Evolutionary conservation across 1,140 invertebrate genomes (phyloP).

Genomic region (Drosophila eugracilis): DNA sequence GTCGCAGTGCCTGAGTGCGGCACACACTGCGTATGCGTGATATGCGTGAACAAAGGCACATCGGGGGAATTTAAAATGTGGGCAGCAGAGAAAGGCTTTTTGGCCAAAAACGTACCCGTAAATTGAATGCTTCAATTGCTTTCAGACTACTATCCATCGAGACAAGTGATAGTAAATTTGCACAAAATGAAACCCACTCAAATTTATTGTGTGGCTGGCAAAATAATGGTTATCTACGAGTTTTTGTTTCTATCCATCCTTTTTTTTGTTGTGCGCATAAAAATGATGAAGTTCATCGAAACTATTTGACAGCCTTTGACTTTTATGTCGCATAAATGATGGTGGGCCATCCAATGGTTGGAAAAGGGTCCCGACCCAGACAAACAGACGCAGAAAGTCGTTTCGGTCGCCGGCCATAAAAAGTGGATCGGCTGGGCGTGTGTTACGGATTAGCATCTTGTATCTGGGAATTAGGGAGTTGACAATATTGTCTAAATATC

Average conservation of each 20-base stretch:
- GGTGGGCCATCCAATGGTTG: constrained; percentile 49
- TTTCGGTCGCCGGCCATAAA: constrained; percentile 47
- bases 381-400: constrained; percentile 27
- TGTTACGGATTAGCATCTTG: constrained; percentile 52
- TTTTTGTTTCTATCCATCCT: constrained; percentile 22
- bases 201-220: constrained; percentile 73
- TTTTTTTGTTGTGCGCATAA: constrained; percentile 49
- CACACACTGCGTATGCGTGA: constrained; percentile 30
- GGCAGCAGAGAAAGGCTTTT: constrained; percentile 38
- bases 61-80: constrained; percentile 67
- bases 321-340: constrained; percentile 63
- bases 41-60: constrained; percentile 71
- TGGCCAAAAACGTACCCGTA: constrained; percentile 50
- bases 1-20: neutral
- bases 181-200: constrained; percentile 61
- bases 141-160: constrained; percentile 47
- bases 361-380: constrained; percentile 39
- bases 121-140: constrained; percentile 72
- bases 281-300: constrained; percentile 78
- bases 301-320: constrained; percentile 75
- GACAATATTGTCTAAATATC: constrained; percentile 32
- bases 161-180: constrained; percentile 77
- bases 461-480: constrained; percentile 24
- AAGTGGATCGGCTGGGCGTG: constrained; percentile 29
- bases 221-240: constrained; percentile 24